Percentiles rank a stretch among this genome's conserved stretches.
Evolutionary conservation across 2,888 invertebrate species (phyloP).

Genomic region (Chymomyza amoena): DNA sequence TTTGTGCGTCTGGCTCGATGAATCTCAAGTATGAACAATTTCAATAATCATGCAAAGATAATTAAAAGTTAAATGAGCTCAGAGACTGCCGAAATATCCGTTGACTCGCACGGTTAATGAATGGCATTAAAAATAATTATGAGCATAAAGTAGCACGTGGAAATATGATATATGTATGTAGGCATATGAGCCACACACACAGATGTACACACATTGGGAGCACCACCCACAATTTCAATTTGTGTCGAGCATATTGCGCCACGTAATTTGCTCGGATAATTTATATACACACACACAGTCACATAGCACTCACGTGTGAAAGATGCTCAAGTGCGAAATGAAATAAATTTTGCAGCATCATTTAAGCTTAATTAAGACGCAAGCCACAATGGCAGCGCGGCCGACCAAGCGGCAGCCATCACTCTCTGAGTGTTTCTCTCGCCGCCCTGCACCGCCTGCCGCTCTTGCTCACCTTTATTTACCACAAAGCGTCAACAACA

Average conservation of each 20-base stretch:
- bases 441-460: no score
- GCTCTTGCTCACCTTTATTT: neutral
- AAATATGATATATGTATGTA: neutral
- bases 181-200: neutral
- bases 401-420: neutral
- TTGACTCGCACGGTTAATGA: slow-evolving; percentile 48
- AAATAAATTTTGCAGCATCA: slow-evolving; percentile 74
- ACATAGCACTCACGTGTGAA: slow-evolving; percentile 19
- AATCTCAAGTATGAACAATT: slow-evolving; percentile 10
- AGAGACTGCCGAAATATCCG: neutral
- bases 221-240: slow-evolving; percentile 37
- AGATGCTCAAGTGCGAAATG: slow-evolving; percentile 60
- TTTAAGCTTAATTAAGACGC: slow-evolving; percentile 75
- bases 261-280: slow-evolving; percentile 68
- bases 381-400: slow-evolving; percentile 42
- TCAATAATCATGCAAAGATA: slow-evolving; percentile 20
- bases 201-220: neutral
- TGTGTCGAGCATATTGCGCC: slow-evolving; percentile 42
- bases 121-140: slow-evolving; percentile 66
- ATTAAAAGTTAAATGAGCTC: slow-evolving; percentile 26
- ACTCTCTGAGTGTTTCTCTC: neutral
- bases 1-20: neutral
- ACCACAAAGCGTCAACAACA: slow-evolving; percentile 37
- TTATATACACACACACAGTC: slow-evolving; percentile 54
- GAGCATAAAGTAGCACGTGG: slow-evolving; percentile 20